These are phyloP conservation scores for Eristalinus aeneus DNA, from an alignment of 2,888 invertebrate genomes.

Conservation along the genomic window DNA sequence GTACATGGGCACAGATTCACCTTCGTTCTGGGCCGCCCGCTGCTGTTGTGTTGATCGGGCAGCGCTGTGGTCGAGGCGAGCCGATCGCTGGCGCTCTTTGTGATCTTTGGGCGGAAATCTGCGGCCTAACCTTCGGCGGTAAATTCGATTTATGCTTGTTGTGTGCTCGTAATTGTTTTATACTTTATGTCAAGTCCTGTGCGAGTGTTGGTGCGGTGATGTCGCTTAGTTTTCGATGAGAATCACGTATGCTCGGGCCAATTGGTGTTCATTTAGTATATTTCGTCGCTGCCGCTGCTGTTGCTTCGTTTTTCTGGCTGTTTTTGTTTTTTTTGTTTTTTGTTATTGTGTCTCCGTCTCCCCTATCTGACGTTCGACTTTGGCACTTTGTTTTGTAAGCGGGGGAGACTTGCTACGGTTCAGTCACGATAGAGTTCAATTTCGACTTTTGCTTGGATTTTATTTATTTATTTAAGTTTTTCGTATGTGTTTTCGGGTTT, in stretches of 20 bases:
- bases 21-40: constrained; percentile 28
- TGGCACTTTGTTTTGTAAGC: not conserved
- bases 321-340: not conserved
- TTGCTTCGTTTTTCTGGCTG: constrained; percentile 7
- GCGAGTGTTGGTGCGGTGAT: constrained; percentile 12
- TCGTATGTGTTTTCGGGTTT: not conserved
- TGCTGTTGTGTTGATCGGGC: not conserved
- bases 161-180: constrained; percentile 54
- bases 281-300: not conserved
- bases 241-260: constrained; percentile 54
- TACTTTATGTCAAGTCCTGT: constrained; percentile 12
- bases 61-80: constrained; percentile 7
- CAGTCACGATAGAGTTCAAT: constrained; percentile 64
- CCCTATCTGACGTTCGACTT: not conserved
- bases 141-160: constrained; percentile 62
- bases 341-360: too few species aligned
- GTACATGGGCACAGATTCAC: constrained; percentile 25
- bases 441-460: constrained; percentile 22
- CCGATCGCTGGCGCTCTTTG: constrained; percentile 36
- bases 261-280: constrained; percentile 32
- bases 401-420: constrained; percentile 57
- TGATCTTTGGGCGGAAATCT: constrained; percentile 69
- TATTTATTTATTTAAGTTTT: not conserved
- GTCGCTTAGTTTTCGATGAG: constrained; percentile 49
- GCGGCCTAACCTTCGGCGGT: constrained; percentile 62